A percentile compares a stretch with the other conserved stretches of the same genome.
Conservation (phyloP, 2,888 invertebrate species). For the Xylophagus ater region DNA sequence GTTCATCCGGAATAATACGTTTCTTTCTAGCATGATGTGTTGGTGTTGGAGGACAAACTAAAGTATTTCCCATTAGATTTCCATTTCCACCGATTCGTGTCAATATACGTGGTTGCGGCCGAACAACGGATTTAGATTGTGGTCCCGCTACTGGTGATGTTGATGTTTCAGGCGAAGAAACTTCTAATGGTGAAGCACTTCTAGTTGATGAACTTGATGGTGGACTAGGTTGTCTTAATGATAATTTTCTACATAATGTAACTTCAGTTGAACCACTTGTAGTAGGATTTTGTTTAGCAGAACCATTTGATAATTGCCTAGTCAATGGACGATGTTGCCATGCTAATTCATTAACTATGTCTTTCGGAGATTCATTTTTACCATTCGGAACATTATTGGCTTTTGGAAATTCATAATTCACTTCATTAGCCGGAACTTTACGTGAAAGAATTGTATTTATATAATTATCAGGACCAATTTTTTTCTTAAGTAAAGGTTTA, state of each 20-base stretch:
- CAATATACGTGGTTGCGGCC: slow-evolving; percentile 53
- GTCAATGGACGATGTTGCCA: slow-evolving; percentile 57
- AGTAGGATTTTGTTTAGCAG: slow-evolving; percentile 33
- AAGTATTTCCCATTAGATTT: slow-evolving; percentile 26
- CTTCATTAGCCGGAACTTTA: slow-evolving; percentile 35
- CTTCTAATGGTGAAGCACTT: slow-evolving; percentile 37
- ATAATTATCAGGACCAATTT: slow-evolving; percentile 63
- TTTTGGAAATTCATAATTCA: slow-evolving; percentile 33
- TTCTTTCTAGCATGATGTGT: slow-evolving; percentile 64
- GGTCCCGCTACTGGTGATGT: slow-evolving; percentile 11
- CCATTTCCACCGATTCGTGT: slow-evolving; percentile 41
- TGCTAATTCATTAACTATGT: slow-evolving; percentile 19
- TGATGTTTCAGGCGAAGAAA: slow-evolving; percentile 16
- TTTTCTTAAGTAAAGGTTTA: slow-evolving; percentile 50
- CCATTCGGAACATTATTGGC: slow-evolving; percentile 8
- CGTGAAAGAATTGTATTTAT: slow-evolving; percentile 47
- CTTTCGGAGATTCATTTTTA: slow-evolving; percentile 12
- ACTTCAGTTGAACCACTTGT: slow-evolving; percentile 26
- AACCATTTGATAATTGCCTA: slow-evolving; percentile 51
- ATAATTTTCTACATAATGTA: slow-evolving; percentile 25
- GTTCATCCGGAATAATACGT: slow-evolving; percentile 1
- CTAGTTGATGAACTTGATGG: slow-evolving; percentile 38
- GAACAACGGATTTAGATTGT: slow-evolving; percentile 23
- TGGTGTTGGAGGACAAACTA: slow-evolving; percentile 77
- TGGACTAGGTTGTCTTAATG: slow-evolving; percentile 34